Percentiles rank a stretch among this genome's conserved stretches.
Evolutionary conservation across 2,888 invertebrate species (phyloP).

Genomic region (Busseola fusca): DNA sequence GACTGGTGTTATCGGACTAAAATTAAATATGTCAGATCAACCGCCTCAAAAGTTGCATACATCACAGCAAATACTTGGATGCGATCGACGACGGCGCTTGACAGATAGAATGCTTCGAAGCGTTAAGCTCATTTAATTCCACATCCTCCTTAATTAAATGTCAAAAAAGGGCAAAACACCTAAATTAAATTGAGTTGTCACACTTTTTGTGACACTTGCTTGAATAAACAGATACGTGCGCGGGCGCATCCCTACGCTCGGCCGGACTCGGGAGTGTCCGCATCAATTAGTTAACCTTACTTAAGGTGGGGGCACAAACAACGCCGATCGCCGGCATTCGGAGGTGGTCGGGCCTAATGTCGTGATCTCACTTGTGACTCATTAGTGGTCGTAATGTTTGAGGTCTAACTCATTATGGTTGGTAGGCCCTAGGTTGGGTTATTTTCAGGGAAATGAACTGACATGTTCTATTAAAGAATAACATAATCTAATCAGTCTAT

Average conservation of each 20-base stretch:
- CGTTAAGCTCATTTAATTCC: constrained; percentile 14
- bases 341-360: constrained; percentile 60
- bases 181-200: constrained; percentile 41
- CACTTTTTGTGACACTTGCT: constrained; percentile 40
- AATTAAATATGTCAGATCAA: neutral
- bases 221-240: constrained; percentile 13
- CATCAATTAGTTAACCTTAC: constrained; percentile 87
- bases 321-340: constrained; percentile 67
- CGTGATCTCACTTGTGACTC: constrained; percentile 62
- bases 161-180: constrained; percentile 5
- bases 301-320: constrained; percentile 88
- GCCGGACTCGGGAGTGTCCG: constrained; percentile 64
- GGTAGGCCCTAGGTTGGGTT: neutral
- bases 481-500: neutral
- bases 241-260: constrained; percentile 65
- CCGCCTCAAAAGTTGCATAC: neutral
- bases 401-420: constrained; percentile 16
- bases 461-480: neutral
- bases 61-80: neutral
- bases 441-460: neutral
- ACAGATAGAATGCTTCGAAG: neutral
- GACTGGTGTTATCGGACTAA: neutral
- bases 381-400: constrained; percentile 25
- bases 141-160: neutral
- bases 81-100: neutral